phyloP scores from a whole-genome alignment of 2,113 vertebrate species.

The Diadophis punctatus region DNA sequence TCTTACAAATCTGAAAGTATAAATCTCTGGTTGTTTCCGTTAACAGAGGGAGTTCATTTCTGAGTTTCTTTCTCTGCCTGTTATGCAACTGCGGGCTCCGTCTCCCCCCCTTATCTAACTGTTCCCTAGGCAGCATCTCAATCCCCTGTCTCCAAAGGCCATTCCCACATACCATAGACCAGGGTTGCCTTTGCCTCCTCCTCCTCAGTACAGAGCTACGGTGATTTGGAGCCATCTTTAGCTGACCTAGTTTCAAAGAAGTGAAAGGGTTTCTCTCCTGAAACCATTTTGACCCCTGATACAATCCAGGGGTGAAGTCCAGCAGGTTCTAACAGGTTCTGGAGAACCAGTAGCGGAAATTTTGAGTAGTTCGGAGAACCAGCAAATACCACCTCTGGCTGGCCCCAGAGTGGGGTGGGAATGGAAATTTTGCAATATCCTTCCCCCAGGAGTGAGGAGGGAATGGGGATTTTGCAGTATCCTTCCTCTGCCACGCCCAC shows the following conservation, averaged over 20 bases:
- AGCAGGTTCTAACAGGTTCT: too few species aligned
- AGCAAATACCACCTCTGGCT: too few species aligned
- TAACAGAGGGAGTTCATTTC: neutral
- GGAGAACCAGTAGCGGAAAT: too few species aligned
- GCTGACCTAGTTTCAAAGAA: neutral
- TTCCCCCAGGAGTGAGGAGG: too few species aligned
- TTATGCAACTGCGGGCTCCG: neutral
- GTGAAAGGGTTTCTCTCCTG: neutral
- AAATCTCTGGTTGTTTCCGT: neutral
- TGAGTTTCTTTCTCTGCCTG: neutral
- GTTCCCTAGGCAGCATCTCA: neutral
- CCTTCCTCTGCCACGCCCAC: too few species aligned
- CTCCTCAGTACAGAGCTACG: neutral
- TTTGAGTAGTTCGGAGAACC: too few species aligned
- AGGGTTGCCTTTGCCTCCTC: neutral
- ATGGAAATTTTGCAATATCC: too few species aligned
- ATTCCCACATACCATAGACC: neutral
- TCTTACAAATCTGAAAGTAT: neutral
- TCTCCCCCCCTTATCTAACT: neutral
- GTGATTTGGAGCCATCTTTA: neutral
- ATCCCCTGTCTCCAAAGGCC: neutral
- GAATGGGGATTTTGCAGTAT: too few species aligned
- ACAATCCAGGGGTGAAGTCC: too few species aligned
- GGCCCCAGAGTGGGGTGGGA: too few species aligned
- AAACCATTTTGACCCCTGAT: neutral